A percentile compares a stretch with the other conserved stretches of the same genome.
These are phyloP conservation scores for Macrotis lagotis DNA, from an alignment of 2,113 vertebrate genomes.

Conservation along the genomic window DNA sequence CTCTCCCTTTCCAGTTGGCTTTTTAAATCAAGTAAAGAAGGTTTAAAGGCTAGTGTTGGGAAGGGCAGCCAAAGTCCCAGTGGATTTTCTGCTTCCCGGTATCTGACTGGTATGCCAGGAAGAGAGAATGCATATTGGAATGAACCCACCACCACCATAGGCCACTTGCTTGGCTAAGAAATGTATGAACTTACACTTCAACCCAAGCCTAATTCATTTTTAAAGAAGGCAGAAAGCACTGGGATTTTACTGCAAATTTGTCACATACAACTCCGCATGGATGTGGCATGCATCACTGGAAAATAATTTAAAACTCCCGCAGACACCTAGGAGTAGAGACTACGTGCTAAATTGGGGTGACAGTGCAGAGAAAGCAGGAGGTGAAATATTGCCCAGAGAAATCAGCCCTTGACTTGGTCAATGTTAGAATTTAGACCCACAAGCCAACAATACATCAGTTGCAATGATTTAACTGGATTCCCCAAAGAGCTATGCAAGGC, in stretches of 20 bases:
- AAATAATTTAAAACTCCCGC: constrained; percentile 62
- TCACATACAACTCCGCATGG: constrained; percentile 35
- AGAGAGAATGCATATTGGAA: constrained; percentile 44
- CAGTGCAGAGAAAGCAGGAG: constrained; percentile 68
- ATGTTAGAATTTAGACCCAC: constrained; percentile 67
- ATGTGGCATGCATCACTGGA: constrained; percentile 59
- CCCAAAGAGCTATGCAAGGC: constrained; percentile 67
- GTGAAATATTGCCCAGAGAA: constrained; percentile 62
- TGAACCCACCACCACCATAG: neutral
- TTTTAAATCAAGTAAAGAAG: constrained; percentile 26
- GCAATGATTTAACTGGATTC: constrained; percentile 74
- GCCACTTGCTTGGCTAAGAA: constrained; percentile 52
- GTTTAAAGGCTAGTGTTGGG: constrained; percentile 17
- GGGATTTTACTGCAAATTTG: constrained; percentile 65
- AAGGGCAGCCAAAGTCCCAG: neutral
- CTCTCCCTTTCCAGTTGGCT: constrained; percentile 4
- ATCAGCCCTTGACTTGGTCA: constrained; percentile 64
- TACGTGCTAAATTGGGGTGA: constrained; percentile 63
- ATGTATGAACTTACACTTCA: constrained; percentile 48
- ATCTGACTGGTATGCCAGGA: constrained; percentile 25
- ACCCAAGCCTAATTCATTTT: constrained; percentile 62
- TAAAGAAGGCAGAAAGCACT: constrained; percentile 31
- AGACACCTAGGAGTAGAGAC: constrained; percentile 45
- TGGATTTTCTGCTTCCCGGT: constrained; percentile 43
- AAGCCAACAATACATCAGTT: constrained; percentile 71